Evolutionary conservation across 2,888 invertebrate species (phyloP).

Genomic region (Craniophora ligustri): DNA sequence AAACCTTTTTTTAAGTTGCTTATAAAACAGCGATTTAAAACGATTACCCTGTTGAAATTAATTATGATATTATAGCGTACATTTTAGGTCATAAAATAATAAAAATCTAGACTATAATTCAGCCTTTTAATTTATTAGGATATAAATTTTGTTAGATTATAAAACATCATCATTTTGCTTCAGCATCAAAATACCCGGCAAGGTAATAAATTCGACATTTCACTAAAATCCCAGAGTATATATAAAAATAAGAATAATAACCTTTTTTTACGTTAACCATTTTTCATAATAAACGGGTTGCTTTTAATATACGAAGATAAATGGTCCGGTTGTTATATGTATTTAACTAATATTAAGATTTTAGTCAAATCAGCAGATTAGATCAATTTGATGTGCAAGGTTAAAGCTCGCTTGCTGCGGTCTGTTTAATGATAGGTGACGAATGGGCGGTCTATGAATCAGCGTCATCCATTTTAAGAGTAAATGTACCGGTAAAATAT

Average conservation of each 20-base stretch:
- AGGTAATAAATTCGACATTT: slow-evolving; percentile 17
- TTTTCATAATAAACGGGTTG: slow-evolving; percentile 33
- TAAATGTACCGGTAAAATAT: too few species aligned
- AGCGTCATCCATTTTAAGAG: too few species aligned
- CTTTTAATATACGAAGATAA: slow-evolving; percentile 41
- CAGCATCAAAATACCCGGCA: not conserved
- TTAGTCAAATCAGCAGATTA: slow-evolving; percentile 25
- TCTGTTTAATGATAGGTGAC: too few species aligned
- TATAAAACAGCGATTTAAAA: too few species aligned
- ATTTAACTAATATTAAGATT: slow-evolving; percentile 44
- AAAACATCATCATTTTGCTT: slow-evolving; percentile 1
- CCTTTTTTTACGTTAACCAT: slow-evolving; percentile 32
- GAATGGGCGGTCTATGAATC: too few species aligned
- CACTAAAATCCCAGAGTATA: slow-evolving; percentile 6
- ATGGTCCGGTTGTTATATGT: slow-evolving; percentile 37
- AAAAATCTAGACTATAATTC: not conserved
- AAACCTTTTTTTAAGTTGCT: too few species aligned
- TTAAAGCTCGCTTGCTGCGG: too few species aligned
- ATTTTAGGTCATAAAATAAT: too few species aligned
- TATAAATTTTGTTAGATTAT: not conserved
- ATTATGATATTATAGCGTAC: too few species aligned
- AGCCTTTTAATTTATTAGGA: not conserved
- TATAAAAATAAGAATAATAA: slow-evolving; percentile 30
- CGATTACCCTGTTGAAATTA: too few species aligned
- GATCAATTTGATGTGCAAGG: too few species aligned